Evolutionary conservation across 2,888 invertebrate genomes (phyloP), one percentile per base, ranked within the genome.

Genomic region (Andrena praecox): DNA sequence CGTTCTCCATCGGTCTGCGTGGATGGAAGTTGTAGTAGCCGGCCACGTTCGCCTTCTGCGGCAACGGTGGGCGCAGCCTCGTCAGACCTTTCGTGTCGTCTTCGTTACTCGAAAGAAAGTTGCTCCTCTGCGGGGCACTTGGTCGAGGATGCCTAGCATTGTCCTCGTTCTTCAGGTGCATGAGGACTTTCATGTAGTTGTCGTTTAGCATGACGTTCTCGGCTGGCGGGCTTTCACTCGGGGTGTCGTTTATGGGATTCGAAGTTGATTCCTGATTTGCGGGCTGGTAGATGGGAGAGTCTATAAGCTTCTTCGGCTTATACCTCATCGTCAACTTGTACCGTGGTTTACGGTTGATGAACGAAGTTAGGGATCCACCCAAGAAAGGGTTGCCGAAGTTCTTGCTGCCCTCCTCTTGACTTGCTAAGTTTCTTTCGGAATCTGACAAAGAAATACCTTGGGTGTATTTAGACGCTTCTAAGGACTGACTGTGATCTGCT

Each of bases 41-140:
- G 79, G 78, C 80, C 6, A 86, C 76, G 67, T 82, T 73, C 2
- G 42, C 2, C 16, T 48, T 75, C 6, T 52, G 79, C 10, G 77
- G 35, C 52, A 73, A 67, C n/a, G 90, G 90, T 33, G 89, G 86
- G 27, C 75, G 84, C 62, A 85, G 79, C 67, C 77, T 80, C 4
- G 79, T 87, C 56, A 84, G 72, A 77, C 87, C 86, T 35, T 75
- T 68, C 29, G 35, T 8, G 48, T 27, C 69, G n/a, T 70, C 27
- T 10, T 72, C 52, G 35, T 24, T 7, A 0, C 0, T 31, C 29
- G 27, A 7, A 35, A 24, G 10, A 10, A 50, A 64, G 12, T 56
- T 82, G 3, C 56, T 52, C 12, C 16, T 59, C 2, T 69, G 68
- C 0, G 66, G 20, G 33, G 54, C 62, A 31, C 54, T 73, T 7